Evolutionary conservation across 2,888 invertebrate genomes (phyloP), one percentile per base, ranked within the genome.

Genomic region (Eupithecia abbreviata): DNA sequence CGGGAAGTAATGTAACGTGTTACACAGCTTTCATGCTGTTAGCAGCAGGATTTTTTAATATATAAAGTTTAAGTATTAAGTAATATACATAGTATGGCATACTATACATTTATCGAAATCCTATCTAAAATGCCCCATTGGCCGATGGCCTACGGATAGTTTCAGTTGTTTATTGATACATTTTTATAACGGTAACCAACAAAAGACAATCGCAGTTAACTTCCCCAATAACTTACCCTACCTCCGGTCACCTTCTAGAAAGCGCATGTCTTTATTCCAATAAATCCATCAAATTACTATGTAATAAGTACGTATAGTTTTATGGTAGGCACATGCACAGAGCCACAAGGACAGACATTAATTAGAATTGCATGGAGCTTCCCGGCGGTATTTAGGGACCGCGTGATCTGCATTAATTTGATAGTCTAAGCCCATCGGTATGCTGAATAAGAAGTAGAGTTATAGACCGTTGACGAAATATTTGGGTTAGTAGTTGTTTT

Each of bases 381-480:
- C 68, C 72, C 67, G 51, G 67, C 67, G 76, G 77, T 80, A 78
- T 80, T 80, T 80, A 75, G 78, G 76, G 69, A 76, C 66, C 51
- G 55, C 80, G 80, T 80, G 77, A 73, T 72, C 45, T 9, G 78
- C 73, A 78, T 80, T 78, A 69, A 80, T 78, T 67, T 45, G 43
- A 71, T 73, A 67, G 58, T 68, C 73, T 69, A 65, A 71, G 43
- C 73, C 65, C 67, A 73, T 76, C 49, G 55, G 74, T 62, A 73
- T 74, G 78, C 62, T 10, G 42, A 55, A 51, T 41, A 43, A 45
- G 18, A 55, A 47, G 45, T 71, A 62, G 72, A 68, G 69, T 76
- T 76, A 49, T 72, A 51, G 72, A 69, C 30, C 69, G 13, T 10
- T 15, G 42, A 10, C 7, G 42, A 45, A 68, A 49, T 69, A 69